phyloP scores from a whole-genome alignment of 2,797 vertebrate genomes.

The Pantherophis alleghaniensis region DNA sequence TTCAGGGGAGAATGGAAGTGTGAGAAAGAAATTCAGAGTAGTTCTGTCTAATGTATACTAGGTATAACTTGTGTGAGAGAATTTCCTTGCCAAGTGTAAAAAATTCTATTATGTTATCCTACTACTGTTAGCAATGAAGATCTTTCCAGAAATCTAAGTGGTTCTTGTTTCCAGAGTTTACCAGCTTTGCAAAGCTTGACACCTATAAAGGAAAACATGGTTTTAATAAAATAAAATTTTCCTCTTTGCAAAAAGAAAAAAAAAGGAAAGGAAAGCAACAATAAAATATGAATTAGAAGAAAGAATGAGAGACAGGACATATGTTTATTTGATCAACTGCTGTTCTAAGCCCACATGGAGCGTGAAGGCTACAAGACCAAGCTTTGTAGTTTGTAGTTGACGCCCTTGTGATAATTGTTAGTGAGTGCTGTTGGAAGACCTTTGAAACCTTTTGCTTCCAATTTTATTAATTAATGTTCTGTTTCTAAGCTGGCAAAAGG shows the following conservation, averaged over 20 bases:
- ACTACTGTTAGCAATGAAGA: background rate
- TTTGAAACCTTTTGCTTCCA: constrained; percentile 54
- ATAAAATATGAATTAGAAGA: constrained; percentile 19
- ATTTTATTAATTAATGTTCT: constrained; percentile 61
- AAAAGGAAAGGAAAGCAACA: constrained; percentile 48
- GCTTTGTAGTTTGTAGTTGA: constrained; percentile 68
- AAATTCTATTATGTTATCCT: background rate
- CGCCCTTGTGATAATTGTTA: constrained; percentile 64
- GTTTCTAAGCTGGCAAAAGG: constrained; percentile 36
- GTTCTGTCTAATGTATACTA: background rate
- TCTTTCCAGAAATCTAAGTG: background rate
- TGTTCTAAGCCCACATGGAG: constrained; percentile 64
- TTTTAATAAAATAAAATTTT: constrained; percentile 70
- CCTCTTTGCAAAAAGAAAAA: constrained; percentile 50
- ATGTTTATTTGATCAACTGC: constrained; percentile 63
- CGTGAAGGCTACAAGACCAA: constrained; percentile 63
- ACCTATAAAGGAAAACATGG: constrained; percentile 60
- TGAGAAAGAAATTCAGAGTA: background rate
- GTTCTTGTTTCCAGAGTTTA: background rate
- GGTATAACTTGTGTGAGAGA: background rate
- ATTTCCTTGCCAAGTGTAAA: background rate
- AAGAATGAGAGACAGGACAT: constrained; percentile 46
- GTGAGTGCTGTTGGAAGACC: constrained; percentile 59
- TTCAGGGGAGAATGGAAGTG: background rate
- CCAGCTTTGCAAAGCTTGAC: constrained; percentile 45